Percentiles rank a stretch among this genome's conserved stretches.
Evolutionary conservation across 1,140 invertebrate species (phyloP).

Genomic region (Euura saliciscinereae): DNA sequence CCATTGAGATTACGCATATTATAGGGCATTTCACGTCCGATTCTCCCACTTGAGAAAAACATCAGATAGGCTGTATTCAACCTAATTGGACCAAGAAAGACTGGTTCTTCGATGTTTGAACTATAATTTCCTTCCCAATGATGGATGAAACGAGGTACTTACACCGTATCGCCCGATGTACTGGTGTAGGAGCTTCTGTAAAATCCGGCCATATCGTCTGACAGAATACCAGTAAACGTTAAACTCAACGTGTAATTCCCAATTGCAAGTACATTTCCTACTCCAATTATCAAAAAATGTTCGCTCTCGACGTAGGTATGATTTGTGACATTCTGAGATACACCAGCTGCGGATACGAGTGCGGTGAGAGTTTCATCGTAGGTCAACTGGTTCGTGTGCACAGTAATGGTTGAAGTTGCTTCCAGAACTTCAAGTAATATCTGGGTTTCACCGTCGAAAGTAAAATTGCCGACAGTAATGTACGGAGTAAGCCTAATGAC

Average conservation of each 20-base stretch:
- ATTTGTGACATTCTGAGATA: not conserved
- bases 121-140: no score
- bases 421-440: conserved; percentile 20
- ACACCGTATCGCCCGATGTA: conserved; percentile 17
- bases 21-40: no score
- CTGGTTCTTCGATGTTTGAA: no score
- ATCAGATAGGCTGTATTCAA: not conserved
- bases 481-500: conserved; percentile 17
- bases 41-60: no score
- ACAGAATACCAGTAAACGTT: conserved; percentile 23
- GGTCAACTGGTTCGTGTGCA: conserved; percentile 34
- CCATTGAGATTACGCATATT: no score
- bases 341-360: not conserved
- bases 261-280: rapidly evolving
- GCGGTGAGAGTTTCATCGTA: not conserved
- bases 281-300: conserved; percentile 12
- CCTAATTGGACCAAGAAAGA: no score
- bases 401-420: conserved; percentile 17
- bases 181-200: conserved; percentile 32
- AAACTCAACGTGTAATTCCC: conserved; percentile 20
- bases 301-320: conserved; percentile 13
- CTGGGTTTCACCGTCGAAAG: conserved; percentile 24
- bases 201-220: conserved; percentile 30
- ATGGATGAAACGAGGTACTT: conserved; percentile 21
- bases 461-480: conserved; percentile 27